Conservation (phyloP, 2,797 vertebrate genomes). For the Arctocebus calabarensis region DNA sequence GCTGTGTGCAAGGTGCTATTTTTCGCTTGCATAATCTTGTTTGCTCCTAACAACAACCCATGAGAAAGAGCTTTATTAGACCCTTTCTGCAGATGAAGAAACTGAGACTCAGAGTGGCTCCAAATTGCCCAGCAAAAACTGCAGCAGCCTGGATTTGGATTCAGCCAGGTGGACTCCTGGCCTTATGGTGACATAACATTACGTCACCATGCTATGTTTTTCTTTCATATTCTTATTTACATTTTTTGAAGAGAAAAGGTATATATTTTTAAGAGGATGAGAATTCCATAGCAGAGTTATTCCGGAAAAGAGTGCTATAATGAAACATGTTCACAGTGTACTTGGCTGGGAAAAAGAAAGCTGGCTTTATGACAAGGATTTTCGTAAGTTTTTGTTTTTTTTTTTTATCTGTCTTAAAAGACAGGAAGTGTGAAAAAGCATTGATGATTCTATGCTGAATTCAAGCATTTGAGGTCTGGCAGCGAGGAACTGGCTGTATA, state of each 20-base stretch:
- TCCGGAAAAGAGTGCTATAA: slow-evolving; percentile 16
- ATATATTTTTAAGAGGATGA: background rate
- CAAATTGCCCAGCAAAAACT: background rate
- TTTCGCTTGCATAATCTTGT: background rate
- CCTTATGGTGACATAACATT: background rate
- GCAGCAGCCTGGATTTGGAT: background rate
- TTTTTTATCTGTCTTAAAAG: background rate
- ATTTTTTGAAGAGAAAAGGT: background rate
- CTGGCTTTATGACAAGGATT: slow-evolving; percentile 40
- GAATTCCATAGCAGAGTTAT: slow-evolving; percentile 20
- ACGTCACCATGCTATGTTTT: background rate
- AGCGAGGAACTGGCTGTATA: background rate
- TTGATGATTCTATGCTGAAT: slow-evolving; percentile 1
- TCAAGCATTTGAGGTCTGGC: slow-evolving; percentile 3
- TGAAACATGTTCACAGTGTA: slow-evolving; percentile 18
- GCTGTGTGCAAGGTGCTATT: background rate
- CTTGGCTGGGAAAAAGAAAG: slow-evolving; percentile 24
- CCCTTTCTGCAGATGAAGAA: background rate
- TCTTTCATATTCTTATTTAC: background rate
- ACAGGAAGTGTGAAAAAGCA: slow-evolving; percentile 25
- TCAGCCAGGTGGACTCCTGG: background rate
- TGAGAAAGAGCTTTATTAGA: background rate
- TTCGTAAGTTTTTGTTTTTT: background rate
- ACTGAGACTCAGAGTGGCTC: background rate
- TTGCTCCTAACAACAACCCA: background rate